These are phyloP conservation scores for Akabosia matsudoensis DNA, from an alignment of 1,140 invertebrate genomes.

Conservation along the genomic window DNA sequence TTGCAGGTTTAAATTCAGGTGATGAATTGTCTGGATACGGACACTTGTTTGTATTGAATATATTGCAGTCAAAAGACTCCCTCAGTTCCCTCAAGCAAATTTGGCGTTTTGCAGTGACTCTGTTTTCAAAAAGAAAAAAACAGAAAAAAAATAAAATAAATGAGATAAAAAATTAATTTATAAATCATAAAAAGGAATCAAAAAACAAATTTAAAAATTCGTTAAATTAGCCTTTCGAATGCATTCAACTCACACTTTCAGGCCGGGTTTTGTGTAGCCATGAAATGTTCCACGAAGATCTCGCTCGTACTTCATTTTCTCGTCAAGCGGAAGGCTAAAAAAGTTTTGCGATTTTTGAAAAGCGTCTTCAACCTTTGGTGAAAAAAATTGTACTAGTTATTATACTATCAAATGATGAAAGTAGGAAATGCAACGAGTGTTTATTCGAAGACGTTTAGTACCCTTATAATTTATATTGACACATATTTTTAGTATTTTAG, in stretches of 20 bases:
- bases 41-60: background rate
- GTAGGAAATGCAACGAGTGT: background rate
- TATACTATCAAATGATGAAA: background rate
- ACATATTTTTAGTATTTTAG: no score
- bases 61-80: slow-evolving; percentile 11
- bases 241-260: background rate
- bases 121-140: no score
- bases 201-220: background rate
- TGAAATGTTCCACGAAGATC: slow-evolving; percentile 6
- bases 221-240: background rate
- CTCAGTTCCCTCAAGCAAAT: background rate
- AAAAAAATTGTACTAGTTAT: background rate
- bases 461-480: no score
- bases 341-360: slow-evolving; percentile 12
- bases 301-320: slow-evolving; percentile 1
- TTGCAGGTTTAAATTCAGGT: background rate
- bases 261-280: slow-evolving; percentile 4
- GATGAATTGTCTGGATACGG: background rate
- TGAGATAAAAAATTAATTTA: background rate
- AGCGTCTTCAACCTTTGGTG: background rate
- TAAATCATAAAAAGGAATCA: background rate
- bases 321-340: background rate
- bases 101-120: background rate
- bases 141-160: background rate
- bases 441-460: no score